Percentiles rank a stretch among this genome's conserved stretches.
Evolutionary conservation across 2,113 vertebrate genomes (phyloP).

Genomic region (Tragelaphus imberbis): DNA sequence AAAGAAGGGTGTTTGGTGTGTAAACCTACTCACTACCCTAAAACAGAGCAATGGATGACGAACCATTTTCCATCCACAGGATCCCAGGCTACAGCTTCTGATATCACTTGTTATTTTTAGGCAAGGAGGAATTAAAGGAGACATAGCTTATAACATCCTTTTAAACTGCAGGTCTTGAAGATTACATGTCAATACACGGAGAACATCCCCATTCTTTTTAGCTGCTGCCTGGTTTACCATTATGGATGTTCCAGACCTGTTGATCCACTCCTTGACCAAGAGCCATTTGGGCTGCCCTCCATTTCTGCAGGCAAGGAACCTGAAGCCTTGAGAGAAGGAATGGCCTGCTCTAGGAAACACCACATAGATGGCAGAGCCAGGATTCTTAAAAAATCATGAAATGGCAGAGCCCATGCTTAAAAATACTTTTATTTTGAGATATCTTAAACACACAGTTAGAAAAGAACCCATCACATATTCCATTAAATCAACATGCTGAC

Average conservation of each 20-base stretch:
- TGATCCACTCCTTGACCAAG: neutral
- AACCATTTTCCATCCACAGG: neutral
- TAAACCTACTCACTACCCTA: neutral
- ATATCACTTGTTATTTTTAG: neutral
- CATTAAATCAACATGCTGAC: neutral
- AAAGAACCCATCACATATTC: neutral
- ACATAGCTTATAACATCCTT: neutral
- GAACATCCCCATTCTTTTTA: neutral
- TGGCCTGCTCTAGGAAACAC: neutral
- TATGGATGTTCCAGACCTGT: fast-evolving
- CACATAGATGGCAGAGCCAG: neutral
- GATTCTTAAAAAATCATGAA: neutral
- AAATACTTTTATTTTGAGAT: slow-evolving; percentile 53
- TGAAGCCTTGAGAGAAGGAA: neutral
- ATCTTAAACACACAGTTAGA: slow-evolving; percentile 17
- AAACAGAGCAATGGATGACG: neutral
- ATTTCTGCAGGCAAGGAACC: neutral
- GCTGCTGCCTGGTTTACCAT: neutral
- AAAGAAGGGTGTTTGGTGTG: neutral
- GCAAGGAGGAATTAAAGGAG: neutral
- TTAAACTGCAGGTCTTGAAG: neutral
- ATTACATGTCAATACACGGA: no score
- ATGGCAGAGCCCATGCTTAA: neutral
- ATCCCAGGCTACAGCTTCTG: neutral
- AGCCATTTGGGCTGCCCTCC: neutral